These are phyloP conservation scores for Prochilodus magdalenae DNA, from an alignment of 2,113 vertebrate species.

Conservation along the genomic window DNA sequence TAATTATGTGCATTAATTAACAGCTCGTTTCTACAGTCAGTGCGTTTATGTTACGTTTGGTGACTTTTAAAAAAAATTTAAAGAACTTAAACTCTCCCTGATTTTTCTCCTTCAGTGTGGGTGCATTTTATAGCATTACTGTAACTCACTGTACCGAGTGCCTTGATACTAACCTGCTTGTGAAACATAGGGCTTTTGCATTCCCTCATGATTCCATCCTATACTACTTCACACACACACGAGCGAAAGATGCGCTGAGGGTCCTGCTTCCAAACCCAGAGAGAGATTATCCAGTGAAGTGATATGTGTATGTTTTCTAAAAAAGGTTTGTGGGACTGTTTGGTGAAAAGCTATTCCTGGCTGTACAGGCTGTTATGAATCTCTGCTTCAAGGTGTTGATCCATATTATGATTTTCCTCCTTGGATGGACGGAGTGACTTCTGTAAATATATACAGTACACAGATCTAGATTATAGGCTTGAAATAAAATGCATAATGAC, in stretches of 20 bases:
- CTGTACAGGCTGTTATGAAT: constrained; percentile 15
- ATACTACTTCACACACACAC: neutral
- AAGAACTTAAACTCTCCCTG: too few species aligned
- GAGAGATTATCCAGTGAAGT: neutral
- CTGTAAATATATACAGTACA: constrained; percentile 69
- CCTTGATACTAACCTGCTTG: constrained; percentile 67
- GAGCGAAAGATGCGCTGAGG: neutral
- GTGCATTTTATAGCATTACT: neutral
- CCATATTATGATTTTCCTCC: constrained; percentile 49
- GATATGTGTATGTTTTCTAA: constrained; percentile 49
- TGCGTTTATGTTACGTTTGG: neutral
- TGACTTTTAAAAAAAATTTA: constrained; percentile 10
- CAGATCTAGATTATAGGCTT: constrained; percentile 66
- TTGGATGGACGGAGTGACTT: constrained; percentile 54
- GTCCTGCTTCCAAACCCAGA: neutral
- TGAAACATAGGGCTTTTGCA: constrained; percentile 31
- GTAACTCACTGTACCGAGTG: constrained; percentile 60
- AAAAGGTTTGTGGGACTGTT: constrained; percentile 49
- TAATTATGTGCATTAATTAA: neutral
- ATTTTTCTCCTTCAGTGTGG: neutral
- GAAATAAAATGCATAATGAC: constrained; percentile 66
- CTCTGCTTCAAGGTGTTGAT: constrained; percentile 36
- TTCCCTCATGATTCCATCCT: neutral
- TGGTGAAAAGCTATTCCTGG: constrained; percentile 19
- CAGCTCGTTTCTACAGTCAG: neutral